Base-by-base conservation (phyloP, 2,888 invertebrate genomes). In the Rotaria magnacalcarata region DNA sequence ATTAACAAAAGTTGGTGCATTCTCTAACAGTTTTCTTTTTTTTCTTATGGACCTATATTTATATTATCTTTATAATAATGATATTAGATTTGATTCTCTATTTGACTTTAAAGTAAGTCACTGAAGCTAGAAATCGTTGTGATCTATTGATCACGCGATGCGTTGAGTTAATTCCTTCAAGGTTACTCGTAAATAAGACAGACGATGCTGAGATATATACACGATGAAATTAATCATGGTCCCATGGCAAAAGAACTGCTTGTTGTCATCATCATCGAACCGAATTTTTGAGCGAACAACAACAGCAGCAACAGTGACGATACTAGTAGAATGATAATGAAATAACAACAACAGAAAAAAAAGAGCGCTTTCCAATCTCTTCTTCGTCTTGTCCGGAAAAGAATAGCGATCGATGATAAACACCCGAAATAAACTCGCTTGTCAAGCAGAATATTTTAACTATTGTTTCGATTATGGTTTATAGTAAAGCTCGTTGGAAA, bases 381-480 rank as follows among this genome's bases (percentile, higher is more conserved):
- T 67, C 34, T 34, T n/a, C 11, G 3, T 56, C 60, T 74, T 52
- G n/a, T 21, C 47, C 52, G 60, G 50, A n/a, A 58, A 85, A 27
- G 41, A 43, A 43, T 85, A 21, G 24, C 87, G 84, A 87, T 54
- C 85, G 34, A 85, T 85, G 86, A 89, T 89, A 86, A 89, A 89
- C 89, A 90, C 89, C 89, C 7, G 91, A 92, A 87, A 90, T 91
- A 89, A 88, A 91, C 54, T 92, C 93, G 1, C 92, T 92, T 60
- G 90, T 92, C 7, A 92, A 93, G 56, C 94, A 95, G 92, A 93
- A 93, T 86, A 95, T 95, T 14, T 93, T 93, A 10, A 95, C 95
- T 5, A 95, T 92, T 96, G 87, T 94, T 94, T 88, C 93, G 94
- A 5, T 92, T 93, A 84, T 95, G 95, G 10, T 91, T 95, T 88